These are phyloP conservation scores for Drosophila acutilabella DNA, from an alignment of 2,888 invertebrate genomes.

Conservation along the genomic window DNA sequence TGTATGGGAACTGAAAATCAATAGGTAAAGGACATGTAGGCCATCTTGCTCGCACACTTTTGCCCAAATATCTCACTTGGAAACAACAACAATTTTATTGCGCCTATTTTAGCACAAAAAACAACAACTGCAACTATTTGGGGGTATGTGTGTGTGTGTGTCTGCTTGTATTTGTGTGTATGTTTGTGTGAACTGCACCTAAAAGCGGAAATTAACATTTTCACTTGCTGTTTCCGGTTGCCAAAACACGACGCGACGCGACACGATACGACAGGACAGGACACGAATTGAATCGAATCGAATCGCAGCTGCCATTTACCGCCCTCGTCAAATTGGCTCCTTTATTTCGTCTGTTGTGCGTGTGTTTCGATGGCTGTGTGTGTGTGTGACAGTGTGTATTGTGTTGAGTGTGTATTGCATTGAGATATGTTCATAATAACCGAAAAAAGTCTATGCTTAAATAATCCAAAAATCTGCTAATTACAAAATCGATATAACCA, in stretches of 20 bases:
- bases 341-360: conserved; percentile 13
- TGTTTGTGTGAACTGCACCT: conserved; percentile 45
- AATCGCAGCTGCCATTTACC: conserved; percentile 14
- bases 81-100: conserved; percentile 32
- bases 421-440: conserved; percentile 15
- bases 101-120: conserved; percentile 63
- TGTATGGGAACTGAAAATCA: conserved; percentile 57
- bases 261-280: conserved; percentile 23
- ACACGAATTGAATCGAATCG: conserved; percentile 12
- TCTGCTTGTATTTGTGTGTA: conserved; percentile 17
- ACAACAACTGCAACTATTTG: conserved; percentile 19
- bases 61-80: conserved; percentile 8
- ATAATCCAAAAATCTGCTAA: conserved; percentile 41
- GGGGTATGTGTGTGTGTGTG: conserved; percentile 10
- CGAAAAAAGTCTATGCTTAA: conserved; percentile 25
- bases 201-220: conserved; percentile 81
- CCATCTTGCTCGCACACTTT: conserved; percentile 34
- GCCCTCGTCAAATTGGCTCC: conserved; percentile 31
- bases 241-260: conserved; percentile 34
- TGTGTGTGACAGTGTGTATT: conserved; percentile 8
- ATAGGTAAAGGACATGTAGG: conserved; percentile 65
- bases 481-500: conserved; percentile 53
- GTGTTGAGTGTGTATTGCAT: conserved; percentile 6
- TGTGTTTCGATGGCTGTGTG: conserved; percentile 1
- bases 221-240: conserved; percentile 75